phyloP scores from a whole-genome alignment of 2,797 vertebrate species.

The Arnoldichthys spilopterus region DNA sequence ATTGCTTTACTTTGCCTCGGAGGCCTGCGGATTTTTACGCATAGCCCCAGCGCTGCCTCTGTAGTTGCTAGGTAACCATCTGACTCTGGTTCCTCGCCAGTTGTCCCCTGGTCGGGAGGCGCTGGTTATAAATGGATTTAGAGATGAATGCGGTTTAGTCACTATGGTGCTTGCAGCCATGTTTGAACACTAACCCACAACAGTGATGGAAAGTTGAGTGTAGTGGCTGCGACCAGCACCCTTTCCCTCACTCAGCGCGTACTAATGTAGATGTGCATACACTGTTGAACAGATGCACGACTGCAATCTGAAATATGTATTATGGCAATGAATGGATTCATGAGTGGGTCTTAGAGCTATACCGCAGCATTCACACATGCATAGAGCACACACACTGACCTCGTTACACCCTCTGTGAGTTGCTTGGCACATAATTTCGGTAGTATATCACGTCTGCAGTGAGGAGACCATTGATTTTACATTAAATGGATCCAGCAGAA shows the following conservation, averaged over 20 bases:
- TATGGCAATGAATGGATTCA: slow-evolving; percentile 19
- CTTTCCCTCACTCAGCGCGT: background rate
- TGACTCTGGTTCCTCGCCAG: slow-evolving; percentile 80
- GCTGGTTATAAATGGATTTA: slow-evolving; percentile 56
- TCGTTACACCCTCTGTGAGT: slow-evolving; percentile 35
- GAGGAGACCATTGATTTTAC: slow-evolving; percentile 27
- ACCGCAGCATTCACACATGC: background rate
- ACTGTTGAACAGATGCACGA: background rate
- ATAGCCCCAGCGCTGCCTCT: slow-evolving; percentile 76
- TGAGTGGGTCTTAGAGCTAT: background rate
- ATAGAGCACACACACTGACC: slow-evolving; percentile 14
- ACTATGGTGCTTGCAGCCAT: slow-evolving; percentile 17
- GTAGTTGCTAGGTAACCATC: slow-evolving; percentile 91
- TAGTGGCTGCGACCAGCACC: background rate
- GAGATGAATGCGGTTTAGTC: slow-evolving; percentile 42
- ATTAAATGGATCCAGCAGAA: background rate
- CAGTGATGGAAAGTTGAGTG: slow-evolving; percentile 8
- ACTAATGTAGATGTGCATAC: background rate
- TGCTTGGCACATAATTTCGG: slow-evolving; percentile 30
- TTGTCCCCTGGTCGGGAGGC: slow-evolving; percentile 63
- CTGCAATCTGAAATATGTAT: slow-evolving; percentile 16
- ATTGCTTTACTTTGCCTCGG: slow-evolving; percentile 46
- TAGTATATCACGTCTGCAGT: slow-evolving; percentile 33
- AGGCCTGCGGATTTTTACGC: slow-evolving; percentile 60
- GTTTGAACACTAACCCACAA: slow-evolving; percentile 12